Evolutionary conservation across 2,888 invertebrate species (phyloP).

Genomic region (Troides oblongomaculatus): DNA sequence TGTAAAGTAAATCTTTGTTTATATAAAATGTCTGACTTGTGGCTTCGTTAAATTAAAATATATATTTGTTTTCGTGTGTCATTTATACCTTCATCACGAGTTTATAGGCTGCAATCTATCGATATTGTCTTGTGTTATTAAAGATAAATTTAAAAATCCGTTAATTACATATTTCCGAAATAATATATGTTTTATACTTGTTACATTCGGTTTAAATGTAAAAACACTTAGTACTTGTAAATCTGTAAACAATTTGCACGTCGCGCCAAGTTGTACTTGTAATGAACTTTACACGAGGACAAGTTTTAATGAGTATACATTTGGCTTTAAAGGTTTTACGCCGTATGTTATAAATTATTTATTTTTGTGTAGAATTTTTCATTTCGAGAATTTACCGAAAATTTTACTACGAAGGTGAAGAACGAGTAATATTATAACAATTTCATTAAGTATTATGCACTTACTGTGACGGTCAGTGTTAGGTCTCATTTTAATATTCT

Average conservation of each 20-base stretch:
- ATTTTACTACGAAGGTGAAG: neutral
- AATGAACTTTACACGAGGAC: constrained; percentile 14
- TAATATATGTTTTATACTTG: neutral
- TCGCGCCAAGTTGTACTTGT: constrained; percentile 5
- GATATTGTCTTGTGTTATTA: neutral
- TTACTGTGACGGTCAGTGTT: too few species aligned
- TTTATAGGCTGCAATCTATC: too few species aligned
- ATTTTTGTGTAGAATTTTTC: neutral
- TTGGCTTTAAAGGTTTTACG: constrained; percentile 15
- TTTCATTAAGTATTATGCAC: too few species aligned
- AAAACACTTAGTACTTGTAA: neutral
- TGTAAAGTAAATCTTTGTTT: too few species aligned
- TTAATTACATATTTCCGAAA: neutral
- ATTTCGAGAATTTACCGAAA: neutral
- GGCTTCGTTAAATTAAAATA: too few species aligned
- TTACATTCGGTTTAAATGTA: neutral
- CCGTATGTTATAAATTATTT: neutral
- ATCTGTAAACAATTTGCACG: constrained; percentile 6
- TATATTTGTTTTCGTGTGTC: too few species aligned
- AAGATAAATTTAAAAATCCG: neutral
- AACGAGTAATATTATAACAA: neutral
- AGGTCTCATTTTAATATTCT: too few species aligned
- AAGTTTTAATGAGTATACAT: constrained; percentile 15
- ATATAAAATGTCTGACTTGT: too few species aligned
- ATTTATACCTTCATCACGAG: too few species aligned